These are phyloP conservation scores for Agriopis marginaria DNA, from an alignment of 2,888 invertebrate species.

Conservation along the genomic window DNA sequence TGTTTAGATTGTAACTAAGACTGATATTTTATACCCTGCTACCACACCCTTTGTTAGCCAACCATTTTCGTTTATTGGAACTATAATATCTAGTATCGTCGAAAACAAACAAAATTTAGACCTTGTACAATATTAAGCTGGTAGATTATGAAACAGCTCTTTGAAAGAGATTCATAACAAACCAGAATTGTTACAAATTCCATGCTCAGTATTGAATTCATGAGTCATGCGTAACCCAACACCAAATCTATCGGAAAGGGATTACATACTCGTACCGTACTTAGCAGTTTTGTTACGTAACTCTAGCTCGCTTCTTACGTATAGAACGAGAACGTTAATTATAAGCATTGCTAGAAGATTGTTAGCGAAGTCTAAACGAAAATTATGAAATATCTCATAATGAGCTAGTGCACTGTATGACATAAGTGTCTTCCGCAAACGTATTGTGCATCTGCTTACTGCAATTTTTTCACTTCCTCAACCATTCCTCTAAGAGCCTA, in stretches of 20 bases:
- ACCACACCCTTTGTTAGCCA: constrained; percentile 9
- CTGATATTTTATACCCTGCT: no score
- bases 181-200: constrained; percentile 45
- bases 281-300: constrained; percentile 41
- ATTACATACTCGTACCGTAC: constrained; percentile 32
- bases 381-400: constrained; percentile 24
- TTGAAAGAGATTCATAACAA: constrained; percentile 38
- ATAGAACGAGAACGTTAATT: constrained; percentile 35
- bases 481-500: neutral
- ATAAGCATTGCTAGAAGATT: constrained; percentile 11
- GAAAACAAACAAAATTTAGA: constrained; percentile 9
- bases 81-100: neutral
- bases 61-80: neutral
- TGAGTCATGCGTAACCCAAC: constrained; percentile 48
- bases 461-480: neutral
- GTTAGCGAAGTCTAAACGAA: constrained; percentile 31
- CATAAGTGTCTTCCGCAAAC: constrained; percentile 12
- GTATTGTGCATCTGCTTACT: neutral
- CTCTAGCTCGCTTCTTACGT: constrained; percentile 31
- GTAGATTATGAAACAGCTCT: constrained; percentile 38
- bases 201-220: constrained; percentile 38
- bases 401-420: constrained; percentile 3
- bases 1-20: constrained; percentile 4
- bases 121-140: constrained; percentile 14
- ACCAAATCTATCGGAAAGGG: constrained; percentile 33